A percentile compares a stretch with the other conserved stretches of the same genome.
Evolutionary conservation across 2,113 vertebrate genomes (phyloP).

Genomic region (Coptodon rendalli): DNA sequence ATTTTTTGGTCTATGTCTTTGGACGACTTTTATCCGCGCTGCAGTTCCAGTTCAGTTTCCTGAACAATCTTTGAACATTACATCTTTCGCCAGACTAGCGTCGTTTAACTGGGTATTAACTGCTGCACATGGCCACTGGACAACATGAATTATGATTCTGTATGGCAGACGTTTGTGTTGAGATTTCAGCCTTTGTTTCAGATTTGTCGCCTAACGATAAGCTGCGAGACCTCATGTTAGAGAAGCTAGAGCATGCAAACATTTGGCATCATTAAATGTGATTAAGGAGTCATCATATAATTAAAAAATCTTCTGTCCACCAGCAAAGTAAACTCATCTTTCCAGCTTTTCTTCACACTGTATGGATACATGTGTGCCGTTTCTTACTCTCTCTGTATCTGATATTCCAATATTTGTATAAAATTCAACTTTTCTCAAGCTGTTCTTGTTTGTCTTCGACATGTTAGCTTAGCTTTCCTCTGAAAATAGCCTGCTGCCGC

Average conservation of each 20-base stretch:
- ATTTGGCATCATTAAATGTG: not conserved
- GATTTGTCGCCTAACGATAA: not conserved
- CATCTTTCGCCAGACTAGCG: not conserved
- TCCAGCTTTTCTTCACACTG: not conserved
- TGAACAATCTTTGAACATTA: not conserved
- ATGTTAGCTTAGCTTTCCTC: not conserved
- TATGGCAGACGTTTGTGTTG: not conserved
- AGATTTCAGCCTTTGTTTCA: not conserved
- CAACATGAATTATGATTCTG: not conserved
- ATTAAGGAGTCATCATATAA: not conserved
- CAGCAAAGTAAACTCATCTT: not conserved
- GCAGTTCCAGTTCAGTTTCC: not conserved
- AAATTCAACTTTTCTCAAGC: not conserved
- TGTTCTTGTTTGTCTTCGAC: not conserved
- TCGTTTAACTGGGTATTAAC: not conserved
- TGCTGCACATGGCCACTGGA: not conserved
- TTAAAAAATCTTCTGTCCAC: not conserved
- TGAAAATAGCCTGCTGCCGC: not conserved
- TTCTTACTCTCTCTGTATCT: not conserved
- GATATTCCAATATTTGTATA: not conserved
- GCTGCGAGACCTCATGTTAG: accelerated
- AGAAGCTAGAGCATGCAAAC: not conserved
- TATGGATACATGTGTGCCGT: not conserved
- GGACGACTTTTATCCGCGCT: not conserved
- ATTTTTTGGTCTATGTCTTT: not conserved